phyloP scores from a whole-genome alignment of 2,797 vertebrate genomes.

The Hippoglossus hippoglossus region DNA sequence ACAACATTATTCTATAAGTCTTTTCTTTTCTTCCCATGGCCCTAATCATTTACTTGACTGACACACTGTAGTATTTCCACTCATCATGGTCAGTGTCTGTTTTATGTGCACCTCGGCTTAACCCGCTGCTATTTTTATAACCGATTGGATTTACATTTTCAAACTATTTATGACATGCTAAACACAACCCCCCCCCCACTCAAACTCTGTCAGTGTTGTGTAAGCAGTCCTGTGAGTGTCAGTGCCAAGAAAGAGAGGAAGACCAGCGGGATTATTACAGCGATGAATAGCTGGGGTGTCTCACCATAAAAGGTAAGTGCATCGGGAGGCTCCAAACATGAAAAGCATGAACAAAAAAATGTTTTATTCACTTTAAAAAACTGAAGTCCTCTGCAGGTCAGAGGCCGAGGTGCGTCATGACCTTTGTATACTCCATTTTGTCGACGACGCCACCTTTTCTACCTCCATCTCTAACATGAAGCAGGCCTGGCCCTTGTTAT shows the following conservation, averaged over 20 bases:
- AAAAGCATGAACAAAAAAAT: slow-evolving; percentile 19
- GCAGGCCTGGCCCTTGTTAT: slow-evolving; percentile 52
- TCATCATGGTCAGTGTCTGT: slow-evolving; percentile 37
- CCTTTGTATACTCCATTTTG: slow-evolving; percentile 33
- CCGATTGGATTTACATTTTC: slow-evolving; percentile 49
- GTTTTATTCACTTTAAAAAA: background rate
- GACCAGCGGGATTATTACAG: slow-evolving; percentile 53
- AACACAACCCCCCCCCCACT: slow-evolving; percentile 43
- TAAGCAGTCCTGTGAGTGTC: slow-evolving; percentile 56
- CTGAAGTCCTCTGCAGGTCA: slow-evolving; percentile 20
- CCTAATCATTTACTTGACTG: slow-evolving; percentile 10
- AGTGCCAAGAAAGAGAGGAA: slow-evolving; percentile 58
- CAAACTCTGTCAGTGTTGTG: slow-evolving; percentile 56
- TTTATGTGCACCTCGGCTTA: slow-evolving; percentile 37
- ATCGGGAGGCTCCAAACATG: slow-evolving; percentile 42
- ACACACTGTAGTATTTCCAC: slow-evolving; percentile 35
- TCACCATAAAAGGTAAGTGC: slow-evolving; percentile 78
- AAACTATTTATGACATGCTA: slow-evolving; percentile 73
- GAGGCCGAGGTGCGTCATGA: slow-evolving; percentile 14
- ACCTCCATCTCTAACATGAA: slow-evolving; percentile 20
- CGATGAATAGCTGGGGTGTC: slow-evolving; percentile 65
- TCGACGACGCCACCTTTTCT: slow-evolving; percentile 31
- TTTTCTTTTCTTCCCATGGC: too few relatives aligned
- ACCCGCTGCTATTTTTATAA: slow-evolving; percentile 50
- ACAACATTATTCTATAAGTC: too few relatives aligned